These are phyloP conservation scores for Mythimna vitellina DNA, from an alignment of 2,888 invertebrate species.

Conservation along the genomic window DNA sequence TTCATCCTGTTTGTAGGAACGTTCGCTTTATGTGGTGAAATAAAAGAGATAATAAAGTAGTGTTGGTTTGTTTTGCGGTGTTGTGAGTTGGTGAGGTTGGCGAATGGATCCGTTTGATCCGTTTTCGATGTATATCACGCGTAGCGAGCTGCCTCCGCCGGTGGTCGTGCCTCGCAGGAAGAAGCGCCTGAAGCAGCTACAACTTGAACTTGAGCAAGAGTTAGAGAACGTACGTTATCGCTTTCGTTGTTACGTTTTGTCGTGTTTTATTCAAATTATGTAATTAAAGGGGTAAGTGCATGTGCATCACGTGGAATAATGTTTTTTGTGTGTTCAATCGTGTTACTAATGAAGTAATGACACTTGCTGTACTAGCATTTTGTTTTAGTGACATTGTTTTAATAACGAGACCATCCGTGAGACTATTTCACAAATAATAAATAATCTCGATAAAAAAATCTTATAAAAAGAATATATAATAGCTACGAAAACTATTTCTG, in stretches of 20 bases:
- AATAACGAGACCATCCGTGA: background rate
- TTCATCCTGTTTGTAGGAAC: conserved; percentile 76
- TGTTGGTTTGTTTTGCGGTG: conserved; percentile 65
- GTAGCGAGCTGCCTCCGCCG: conserved; percentile 84
- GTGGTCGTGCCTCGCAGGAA: conserved; percentile 85
- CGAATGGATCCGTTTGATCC: conserved; percentile 88
- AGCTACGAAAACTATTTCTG: background rate
- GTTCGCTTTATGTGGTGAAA: conserved; percentile 67
- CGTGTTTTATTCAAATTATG: conserved; percentile 65
- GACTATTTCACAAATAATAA: too few species aligned
- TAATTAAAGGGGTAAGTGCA: conserved; percentile 65
- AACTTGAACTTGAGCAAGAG: conserved; percentile 79
- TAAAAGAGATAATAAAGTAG: conserved; percentile 73
- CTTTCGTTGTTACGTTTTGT: conserved; percentile 56
- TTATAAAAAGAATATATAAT: background rate
- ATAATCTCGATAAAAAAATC: too few species aligned
- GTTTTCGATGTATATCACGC: conserved; percentile 86
- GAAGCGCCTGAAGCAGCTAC: conserved; percentile 85
- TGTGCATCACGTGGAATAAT: conserved; percentile 50
- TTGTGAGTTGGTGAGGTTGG: conserved; percentile 61
- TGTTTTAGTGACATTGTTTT: background rate
- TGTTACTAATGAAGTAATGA: conserved; percentile 24
- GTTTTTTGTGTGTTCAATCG: conserved; percentile 44
- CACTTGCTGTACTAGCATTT: background rate
- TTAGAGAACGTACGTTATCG: conserved; percentile 68